phyloP scores from a whole-genome alignment of 2,797 vertebrate species.

The Geotrypetes seraphini region DNA sequence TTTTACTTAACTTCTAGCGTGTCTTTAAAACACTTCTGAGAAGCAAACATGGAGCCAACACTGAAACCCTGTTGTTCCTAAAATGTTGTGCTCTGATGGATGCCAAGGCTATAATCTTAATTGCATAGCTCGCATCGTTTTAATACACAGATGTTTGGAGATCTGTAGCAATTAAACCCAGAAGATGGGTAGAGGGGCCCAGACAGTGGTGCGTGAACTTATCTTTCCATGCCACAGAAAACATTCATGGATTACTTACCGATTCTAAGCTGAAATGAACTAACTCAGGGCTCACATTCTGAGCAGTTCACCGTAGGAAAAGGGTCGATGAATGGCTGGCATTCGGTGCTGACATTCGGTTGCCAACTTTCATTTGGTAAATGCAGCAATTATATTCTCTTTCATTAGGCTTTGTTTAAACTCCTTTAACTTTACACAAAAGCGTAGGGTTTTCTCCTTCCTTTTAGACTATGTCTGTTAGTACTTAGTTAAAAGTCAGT shows the following conservation, averaged over 20 bases:
- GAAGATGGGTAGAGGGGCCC: not conserved
- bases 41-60: not conserved
- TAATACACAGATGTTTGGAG: not conserved
- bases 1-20: not conserved
- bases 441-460: no score
- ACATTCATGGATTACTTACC: not conserved
- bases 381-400: slow-evolving; percentile 8
- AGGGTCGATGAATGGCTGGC: not conserved
- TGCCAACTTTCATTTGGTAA: slow-evolving; percentile 29
- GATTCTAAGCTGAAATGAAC: not conserved
- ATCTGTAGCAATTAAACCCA: not conserved
- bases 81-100: not conserved
- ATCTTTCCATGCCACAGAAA: slow-evolving; percentile 4
- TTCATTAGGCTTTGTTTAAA: slow-evolving; percentile 25
- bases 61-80: not conserved
- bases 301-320: not conserved
- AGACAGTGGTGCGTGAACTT: not conserved
- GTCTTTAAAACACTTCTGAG: not conserved
- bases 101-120: not conserved
- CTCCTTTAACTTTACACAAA: not conserved
- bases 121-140: not conserved
- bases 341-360: not conserved
- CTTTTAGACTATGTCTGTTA: slow-evolving; percentile 14
- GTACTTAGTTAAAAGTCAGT: slow-evolving; percentile 8
- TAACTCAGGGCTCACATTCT: slow-evolving; percentile 4